Conservation (phyloP, 2,888 invertebrate genomes). For the Caenorhabditis sp. region DNA sequence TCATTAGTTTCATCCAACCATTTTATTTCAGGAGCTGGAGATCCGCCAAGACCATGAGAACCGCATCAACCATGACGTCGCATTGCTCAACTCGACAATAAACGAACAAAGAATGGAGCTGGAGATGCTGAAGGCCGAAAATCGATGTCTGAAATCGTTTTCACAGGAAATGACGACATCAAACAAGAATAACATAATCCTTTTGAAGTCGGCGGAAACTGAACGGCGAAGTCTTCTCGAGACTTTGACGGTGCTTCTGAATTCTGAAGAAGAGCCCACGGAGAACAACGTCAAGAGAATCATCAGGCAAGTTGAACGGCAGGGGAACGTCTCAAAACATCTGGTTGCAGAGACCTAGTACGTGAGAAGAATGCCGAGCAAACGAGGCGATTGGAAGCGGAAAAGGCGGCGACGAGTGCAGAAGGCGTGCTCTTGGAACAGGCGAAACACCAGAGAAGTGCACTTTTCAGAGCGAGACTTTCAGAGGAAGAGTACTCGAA, state of each 20-base stretch:
- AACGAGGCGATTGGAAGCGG: constrained; percentile 51
- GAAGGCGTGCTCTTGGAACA: constrained; percentile 57
- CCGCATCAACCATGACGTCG: constrained; percentile 54
- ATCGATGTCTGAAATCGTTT: constrained; percentile 54
- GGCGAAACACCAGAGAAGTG: constrained; percentile 64
- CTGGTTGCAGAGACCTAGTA: constrained; percentile 38
- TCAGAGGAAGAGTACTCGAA: constrained; percentile 58
- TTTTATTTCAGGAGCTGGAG: constrained; percentile 48
- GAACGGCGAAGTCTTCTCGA: constrained; percentile 57
- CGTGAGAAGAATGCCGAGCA: constrained; percentile 48
- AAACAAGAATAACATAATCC: constrained; percentile 51
- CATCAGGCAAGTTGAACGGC: constrained; percentile 21
- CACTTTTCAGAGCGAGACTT: constrained; percentile 61
- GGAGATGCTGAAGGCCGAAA: constrained; percentile 57
- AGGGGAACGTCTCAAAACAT: background rate
- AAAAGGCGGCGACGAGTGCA: constrained; percentile 41
- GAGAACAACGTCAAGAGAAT: constrained; percentile 55
- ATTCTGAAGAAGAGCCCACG: constrained; percentile 48
- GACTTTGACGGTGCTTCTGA: constrained; percentile 55
- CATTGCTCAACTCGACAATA: constrained; percentile 50
- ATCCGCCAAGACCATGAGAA: constrained; percentile 44
- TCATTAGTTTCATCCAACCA: background rate
- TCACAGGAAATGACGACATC: constrained; percentile 57
- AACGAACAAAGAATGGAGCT: constrained; percentile 55
- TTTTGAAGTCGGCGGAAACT: constrained; percentile 60